Evolutionary conservation across 64 coral and sea anemone genomes (phyloP), one percentile per base, ranked within the genome.

Genomic region (Pocillopora damicornis): DNA sequence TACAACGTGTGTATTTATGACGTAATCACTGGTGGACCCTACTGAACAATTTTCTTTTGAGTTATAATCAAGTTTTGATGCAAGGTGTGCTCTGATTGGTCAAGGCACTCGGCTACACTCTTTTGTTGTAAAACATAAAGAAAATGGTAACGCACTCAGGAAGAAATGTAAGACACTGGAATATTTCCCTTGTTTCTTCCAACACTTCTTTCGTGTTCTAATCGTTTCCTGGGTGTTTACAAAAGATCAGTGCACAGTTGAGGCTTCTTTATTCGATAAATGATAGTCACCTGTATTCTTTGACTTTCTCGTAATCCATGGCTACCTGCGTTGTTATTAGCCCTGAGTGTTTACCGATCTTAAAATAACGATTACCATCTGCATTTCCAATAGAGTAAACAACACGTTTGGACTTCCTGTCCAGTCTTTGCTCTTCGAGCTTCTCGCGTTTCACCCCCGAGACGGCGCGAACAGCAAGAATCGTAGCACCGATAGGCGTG

Each of bases 401-500:
- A 17, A 98, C 83, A 61, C 80, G 88, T 76, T 75, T 88, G 8
- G 85, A 88, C 25, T 35, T 75, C 34, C 71, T 98, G 6, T 86
- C 62, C 12, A 88, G 58, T 36, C 69, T 76, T 17, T 73, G 76
- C 58, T 90, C 36, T 1, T 88, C 88, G 11, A 88, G 9, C 74
- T 35, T 93, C 16, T 71, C 60, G 16, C 36, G 76, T 76, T 77
- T 73, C 45, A 92, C 34, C 20, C 95, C 95, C 15, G 89, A 79
- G 14, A 98, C 89, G 8, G 95, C 95, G 10, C 95, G 91, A 73
- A 98, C 95, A 13, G 86, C 94, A 6, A 98, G 79, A 89, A 98
- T 80, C n/a, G 74, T 91, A 15, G 92, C 78, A 38, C 92, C 92
- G 38, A 98, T 58, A 9, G 92, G 91, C 34, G 83, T 98, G 30